phyloP scores from a whole-genome alignment of 1,140 invertebrate genomes.

The Plectrocnemia conspersa region DNA sequence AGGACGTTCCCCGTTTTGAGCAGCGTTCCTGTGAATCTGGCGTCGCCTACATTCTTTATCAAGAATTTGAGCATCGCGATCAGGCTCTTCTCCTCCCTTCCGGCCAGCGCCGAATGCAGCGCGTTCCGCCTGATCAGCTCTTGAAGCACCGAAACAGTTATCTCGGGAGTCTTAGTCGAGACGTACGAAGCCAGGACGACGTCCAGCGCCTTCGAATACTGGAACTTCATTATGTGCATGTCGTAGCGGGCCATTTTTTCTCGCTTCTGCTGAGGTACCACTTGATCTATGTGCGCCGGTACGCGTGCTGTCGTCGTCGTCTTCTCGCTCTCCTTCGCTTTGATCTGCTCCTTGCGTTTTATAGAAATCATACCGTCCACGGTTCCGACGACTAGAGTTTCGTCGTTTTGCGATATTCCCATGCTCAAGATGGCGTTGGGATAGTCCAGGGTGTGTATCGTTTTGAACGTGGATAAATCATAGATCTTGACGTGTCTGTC shows the following conservation, averaged over 20 bases:
- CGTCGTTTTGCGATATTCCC: conserved; percentile 74
- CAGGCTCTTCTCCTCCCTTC: conserved; percentile 63
- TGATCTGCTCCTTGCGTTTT: conserved; percentile 62
- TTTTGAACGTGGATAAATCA: conserved; percentile 79
- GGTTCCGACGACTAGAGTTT: conserved; percentile 84
- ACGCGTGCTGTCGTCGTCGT: conserved; percentile 55
- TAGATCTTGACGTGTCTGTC: conserved; percentile 95
- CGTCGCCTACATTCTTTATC: conserved; percentile 67
- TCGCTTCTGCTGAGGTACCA: conserved; percentile 48
- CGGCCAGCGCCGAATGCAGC: conserved; percentile 64
- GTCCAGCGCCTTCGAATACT: conserved; percentile 77
- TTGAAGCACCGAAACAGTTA: conserved; percentile 74
- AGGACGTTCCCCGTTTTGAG: conserved; percentile 69
- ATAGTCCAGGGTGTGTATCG: conserved; percentile 84
- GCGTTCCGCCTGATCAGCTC: conserved; percentile 76
- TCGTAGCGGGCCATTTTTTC: conserved; percentile 61
- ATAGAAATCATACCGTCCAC: conserved; percentile 89
- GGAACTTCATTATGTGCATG: conserved; percentile 69
- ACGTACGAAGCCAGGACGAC: conserved; percentile 60
- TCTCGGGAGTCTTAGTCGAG: conserved; percentile 64
- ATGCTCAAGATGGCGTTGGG: conserved; percentile 87
- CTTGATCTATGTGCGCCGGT: conserved; percentile 50
- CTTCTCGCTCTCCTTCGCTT: conserved; percentile 42
- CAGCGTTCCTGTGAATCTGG: conserved; percentile 66
- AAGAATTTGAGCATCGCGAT: conserved; percentile 69